Percentiles rank a stretch among this genome's conserved stretches.
Evolutionary conservation across 2,888 invertebrate species (phyloP).

Genomic region (Tipula vernalis): DNA sequence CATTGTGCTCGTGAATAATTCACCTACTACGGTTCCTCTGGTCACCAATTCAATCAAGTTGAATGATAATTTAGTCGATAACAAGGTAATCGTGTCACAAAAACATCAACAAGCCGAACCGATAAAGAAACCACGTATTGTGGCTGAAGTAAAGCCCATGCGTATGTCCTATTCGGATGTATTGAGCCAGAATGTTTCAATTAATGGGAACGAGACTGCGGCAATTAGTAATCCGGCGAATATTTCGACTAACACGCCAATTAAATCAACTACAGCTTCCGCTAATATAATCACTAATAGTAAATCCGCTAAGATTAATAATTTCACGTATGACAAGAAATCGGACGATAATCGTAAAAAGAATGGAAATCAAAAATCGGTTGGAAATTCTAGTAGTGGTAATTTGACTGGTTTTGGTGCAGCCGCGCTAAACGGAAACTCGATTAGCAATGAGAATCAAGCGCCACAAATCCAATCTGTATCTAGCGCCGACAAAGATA

Average conservation of each 20-base stretch:
- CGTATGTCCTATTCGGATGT: conserved; percentile 77
- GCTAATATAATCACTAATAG: background rate
- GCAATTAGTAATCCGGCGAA: background rate
- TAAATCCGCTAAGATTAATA: background rate
- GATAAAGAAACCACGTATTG: conserved; percentile 43
- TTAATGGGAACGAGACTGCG: conserved; percentile 34
- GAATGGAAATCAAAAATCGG: background rate
- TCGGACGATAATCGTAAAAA: background rate
- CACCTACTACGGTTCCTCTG: background rate
- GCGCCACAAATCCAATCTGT: background rate
- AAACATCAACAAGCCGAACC: background rate
- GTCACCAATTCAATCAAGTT: background rate
- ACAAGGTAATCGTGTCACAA: background rate
- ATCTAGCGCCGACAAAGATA: background rate
- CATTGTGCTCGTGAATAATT: conserved; percentile 16
- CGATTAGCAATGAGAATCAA: background rate
- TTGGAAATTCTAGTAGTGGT: background rate
- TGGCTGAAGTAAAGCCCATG: conserved; percentile 80
- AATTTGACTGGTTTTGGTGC: background rate
- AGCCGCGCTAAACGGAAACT: background rate
- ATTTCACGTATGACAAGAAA: background rate
- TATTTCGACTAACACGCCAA: background rate
- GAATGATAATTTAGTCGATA: background rate
- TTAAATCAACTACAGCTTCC: background rate
- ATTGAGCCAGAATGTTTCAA: conserved; percentile 49